phyloP scores from a whole-genome alignment of 1,140 invertebrate species.

The Atta colombica region DNA sequence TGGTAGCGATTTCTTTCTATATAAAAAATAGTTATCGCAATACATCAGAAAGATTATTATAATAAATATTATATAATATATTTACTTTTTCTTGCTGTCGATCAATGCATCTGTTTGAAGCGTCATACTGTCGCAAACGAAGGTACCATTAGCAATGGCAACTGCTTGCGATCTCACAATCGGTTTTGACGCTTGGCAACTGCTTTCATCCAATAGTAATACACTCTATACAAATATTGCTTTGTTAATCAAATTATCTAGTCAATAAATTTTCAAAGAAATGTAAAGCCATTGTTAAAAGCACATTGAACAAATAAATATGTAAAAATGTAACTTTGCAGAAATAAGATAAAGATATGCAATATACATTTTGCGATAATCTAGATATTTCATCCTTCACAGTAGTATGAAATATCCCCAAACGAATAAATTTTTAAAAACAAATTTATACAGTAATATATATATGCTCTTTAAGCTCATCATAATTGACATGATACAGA shows the following conservation, averaged over 20 bases:
- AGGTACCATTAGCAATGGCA: slow-evolving; percentile 87
- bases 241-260: slow-evolving; percentile 4
- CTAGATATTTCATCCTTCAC: too few species aligned
- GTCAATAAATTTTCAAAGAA: background rate
- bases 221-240: slow-evolving; percentile 80
- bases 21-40: background rate
- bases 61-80: background rate
- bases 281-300: slow-evolving; percentile 12
- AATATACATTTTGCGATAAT: background rate
- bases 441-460: background rate
- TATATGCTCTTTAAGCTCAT: background rate
- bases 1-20: slow-evolving; percentile 53
- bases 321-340: background rate
- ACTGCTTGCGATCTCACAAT: slow-evolving; percentile 86
- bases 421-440: slow-evolving; percentile 13
- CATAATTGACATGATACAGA: background rate
- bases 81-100: slow-evolving; percentile 73
- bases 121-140: slow-evolving; percentile 84
- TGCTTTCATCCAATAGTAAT: slow-evolving; percentile 85
- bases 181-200: slow-evolving; percentile 83
- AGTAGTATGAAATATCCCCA: background rate
- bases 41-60: background rate
- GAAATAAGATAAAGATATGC: background rate
- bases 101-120: slow-evolving; percentile 32
- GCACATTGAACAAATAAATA: background rate